These are phyloP conservation scores for Myathropa florea DNA, from an alignment of 2,888 invertebrate genomes.

Conservation along the genomic window DNA sequence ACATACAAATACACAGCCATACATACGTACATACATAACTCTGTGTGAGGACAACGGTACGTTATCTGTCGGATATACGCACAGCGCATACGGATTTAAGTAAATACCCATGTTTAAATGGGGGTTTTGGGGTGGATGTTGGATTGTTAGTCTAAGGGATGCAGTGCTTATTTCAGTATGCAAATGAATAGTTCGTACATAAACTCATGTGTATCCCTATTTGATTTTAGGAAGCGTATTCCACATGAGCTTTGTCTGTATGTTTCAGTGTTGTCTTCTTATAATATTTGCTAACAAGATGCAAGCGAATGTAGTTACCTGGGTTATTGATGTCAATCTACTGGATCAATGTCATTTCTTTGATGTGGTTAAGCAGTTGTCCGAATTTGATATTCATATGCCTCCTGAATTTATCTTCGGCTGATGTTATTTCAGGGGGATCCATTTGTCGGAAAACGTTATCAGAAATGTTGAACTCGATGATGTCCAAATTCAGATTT, in stretches of 20 bases:
- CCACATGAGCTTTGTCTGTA: not conserved
- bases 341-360: not conserved
- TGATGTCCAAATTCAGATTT: not conserved
- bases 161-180: conserved; percentile 40
- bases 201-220: conserved; percentile 3
- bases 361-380: not conserved
- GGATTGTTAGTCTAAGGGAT: not conserved
- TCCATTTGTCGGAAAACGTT: not conserved
- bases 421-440: not conserved
- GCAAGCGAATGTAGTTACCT: not conserved
- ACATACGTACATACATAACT: not conserved
- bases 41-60: too few relatives aligned
- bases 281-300: not conserved
- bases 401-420: not conserved
- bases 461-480: not conserved
- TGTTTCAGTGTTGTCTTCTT: not conserved
- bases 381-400: not conserved
- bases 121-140: not conserved
- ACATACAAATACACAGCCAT: not conserved
- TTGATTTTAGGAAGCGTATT: conserved; percentile 13
- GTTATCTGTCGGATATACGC: conserved; percentile 37
- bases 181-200: conserved; percentile 30
- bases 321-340: not conserved
- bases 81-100: conserved; percentile 40
- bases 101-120: not conserved